Evolutionary conservation across 2,797 vertebrate species (phyloP).

Genomic region (Taenioides sp.): DNA sequence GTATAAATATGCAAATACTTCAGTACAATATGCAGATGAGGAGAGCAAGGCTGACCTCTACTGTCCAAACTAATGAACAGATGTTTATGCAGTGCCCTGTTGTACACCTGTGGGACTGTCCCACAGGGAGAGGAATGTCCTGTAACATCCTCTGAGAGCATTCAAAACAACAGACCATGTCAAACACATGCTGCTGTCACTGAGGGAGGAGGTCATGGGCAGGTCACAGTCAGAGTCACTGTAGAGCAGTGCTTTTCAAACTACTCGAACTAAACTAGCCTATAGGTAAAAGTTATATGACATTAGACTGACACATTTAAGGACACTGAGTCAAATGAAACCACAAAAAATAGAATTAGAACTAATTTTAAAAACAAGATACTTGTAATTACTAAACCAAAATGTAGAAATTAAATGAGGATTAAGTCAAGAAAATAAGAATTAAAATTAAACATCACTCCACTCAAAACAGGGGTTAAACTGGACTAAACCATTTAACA

Average conservation of each 20-base stretch:
- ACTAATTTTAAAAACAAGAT: no score
- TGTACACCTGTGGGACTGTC: conserved; percentile 53
- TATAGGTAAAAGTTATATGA: no score
- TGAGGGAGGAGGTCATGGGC: neutral
- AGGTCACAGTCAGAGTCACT: neutral
- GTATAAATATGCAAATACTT: conserved; percentile 49
- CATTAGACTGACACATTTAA: no score
- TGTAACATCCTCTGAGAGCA: conserved; percentile 35
- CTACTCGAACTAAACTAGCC: no score
- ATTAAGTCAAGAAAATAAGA: no score
- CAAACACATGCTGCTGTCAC: conserved; percentile 43
- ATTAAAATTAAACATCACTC: no score
- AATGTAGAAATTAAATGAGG: no score
- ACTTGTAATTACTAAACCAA: no score
- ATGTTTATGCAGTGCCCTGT: conserved; percentile 55
- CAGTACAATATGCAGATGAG: conserved; percentile 1
- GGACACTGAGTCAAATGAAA: no score
- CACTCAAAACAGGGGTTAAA: no score
- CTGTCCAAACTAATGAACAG: conserved; percentile 65
- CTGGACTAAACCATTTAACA: no score
- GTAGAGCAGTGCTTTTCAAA: neutral
- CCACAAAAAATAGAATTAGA: no score
- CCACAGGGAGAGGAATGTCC: conserved; percentile 33
- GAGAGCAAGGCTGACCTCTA: conserved; percentile 61
- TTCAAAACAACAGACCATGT: neutral